Evolutionary conservation across 2,113 vertebrate species (phyloP).

Genomic region (Phoenicopterus ruber): DNA sequence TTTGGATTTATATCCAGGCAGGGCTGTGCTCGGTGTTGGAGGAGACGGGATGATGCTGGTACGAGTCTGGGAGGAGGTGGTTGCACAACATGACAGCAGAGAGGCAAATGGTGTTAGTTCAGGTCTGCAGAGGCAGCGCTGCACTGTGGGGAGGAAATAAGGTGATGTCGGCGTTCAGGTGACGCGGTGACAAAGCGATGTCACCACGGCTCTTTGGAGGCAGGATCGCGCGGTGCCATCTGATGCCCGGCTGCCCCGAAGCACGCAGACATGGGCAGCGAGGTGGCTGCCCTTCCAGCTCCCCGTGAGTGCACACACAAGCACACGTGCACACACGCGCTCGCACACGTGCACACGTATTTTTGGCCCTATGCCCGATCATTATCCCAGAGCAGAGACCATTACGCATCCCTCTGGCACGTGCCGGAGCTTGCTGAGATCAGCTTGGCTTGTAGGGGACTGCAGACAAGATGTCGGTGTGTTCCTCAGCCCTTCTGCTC

Average conservation of each 20-base stretch:
- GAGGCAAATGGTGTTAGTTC: not conserved
- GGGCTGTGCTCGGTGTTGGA: not conserved
- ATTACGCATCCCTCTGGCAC: not conserved
- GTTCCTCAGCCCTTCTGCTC: not conserved
- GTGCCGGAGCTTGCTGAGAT: not conserved
- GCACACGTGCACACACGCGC: fast-evolving
- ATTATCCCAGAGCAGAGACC: not conserved
- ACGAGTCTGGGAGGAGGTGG: not conserved
- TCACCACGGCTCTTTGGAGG: not conserved
- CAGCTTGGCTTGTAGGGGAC: not conserved
- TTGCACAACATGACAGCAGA: not conserved
- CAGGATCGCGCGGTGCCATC: fast-evolving
- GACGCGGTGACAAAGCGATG: not conserved
- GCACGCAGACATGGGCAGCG: not conserved
- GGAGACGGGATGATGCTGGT: not conserved
- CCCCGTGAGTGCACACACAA: not conserved
- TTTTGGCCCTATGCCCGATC: not conserved
- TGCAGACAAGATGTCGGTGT: not conserved
- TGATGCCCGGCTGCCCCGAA: not conserved
- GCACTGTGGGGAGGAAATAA: not conserved
- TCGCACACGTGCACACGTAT: fast-evolving
- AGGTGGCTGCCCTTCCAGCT: not conserved
- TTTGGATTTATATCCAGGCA: not conserved
- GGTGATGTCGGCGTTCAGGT: not conserved
- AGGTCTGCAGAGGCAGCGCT: not conserved